Evolutionary conservation across 1,140 invertebrate species (phyloP).

Genomic region (Ephestia elutella): DNA sequence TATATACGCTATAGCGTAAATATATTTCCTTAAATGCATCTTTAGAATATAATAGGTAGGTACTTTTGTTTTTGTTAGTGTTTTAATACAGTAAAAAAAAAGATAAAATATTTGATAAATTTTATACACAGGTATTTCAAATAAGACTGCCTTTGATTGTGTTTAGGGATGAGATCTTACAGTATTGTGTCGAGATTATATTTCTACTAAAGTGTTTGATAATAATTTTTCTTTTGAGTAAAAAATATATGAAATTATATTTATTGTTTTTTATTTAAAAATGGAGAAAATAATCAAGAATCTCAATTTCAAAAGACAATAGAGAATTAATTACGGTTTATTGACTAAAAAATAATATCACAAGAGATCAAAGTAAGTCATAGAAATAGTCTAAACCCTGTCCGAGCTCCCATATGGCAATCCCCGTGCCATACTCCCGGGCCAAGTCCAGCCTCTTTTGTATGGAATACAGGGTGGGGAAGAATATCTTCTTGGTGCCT

Average conservation of each 20-base stretch:
- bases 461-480: constrained; percentile 91
- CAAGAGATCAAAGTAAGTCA: constrained; percentile 84
- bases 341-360: constrained; percentile 53
- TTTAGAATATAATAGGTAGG: no score
- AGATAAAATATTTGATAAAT: neutral
- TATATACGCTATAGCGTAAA: no score
- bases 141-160: constrained; percentile 9
- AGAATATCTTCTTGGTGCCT: constrained; percentile 86
- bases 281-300: no score
- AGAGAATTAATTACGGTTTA: constrained; percentile 26
- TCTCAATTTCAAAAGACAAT: no score
- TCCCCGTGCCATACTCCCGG: constrained; percentile 84
- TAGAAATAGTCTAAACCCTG: constrained; percentile 97
- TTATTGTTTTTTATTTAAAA: no score
- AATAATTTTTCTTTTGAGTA: neutral
- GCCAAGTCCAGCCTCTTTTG: constrained; percentile 87
- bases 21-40: no score
- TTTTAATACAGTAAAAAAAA: no score
- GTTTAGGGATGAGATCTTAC: neutral
- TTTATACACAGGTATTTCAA: neutral
- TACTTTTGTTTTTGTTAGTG: no score
- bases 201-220: no score
- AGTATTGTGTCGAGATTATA: neutral
- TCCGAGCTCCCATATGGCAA: constrained; percentile 96
- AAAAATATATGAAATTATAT: no score